Base-by-base conservation (phyloP, 2,113 vertebrate genomes). In the Coryphaenoides rupestris region DNA sequence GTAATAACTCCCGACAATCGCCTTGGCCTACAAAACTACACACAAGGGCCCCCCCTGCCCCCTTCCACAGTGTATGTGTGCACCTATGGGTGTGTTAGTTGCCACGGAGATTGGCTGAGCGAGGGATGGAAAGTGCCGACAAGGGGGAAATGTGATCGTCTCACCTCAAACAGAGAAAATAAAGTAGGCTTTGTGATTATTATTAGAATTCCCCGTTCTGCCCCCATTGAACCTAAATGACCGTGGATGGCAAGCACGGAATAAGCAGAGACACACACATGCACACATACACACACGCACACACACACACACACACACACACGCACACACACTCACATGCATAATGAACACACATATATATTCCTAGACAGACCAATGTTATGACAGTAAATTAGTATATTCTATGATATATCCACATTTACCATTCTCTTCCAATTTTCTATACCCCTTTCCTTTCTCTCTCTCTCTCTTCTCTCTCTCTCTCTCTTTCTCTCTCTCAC, bases 171-270 rank as follows among this genome's bases (percentile, higher is more conserved):
- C 75, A 75, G 75, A 74, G 77, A 82, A 82, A 82, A 82, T 80
- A 86, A 84, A 84, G 66, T 79, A 70, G 81, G 62, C 72, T 86
- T 76, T 78, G 75, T 75, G 80, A 75, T 83, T 77, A 79, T 85
- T 81, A 79, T 76, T 80, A 72, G 72, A 75, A 78, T 74, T 74
- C 75, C 71, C 75, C 28, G 61, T 63, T 72, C 70, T 63, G 33
- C 65, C 59, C 54, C 72, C 63, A 56, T 62, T 50, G 21, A 72
- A 57, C 50, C 68, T 73, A 64, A 82, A 71, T 72, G 65, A 81
- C 60, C 7, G 2, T 55, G 58, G 21, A 49, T 1, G 33, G 23
- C 49, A 49, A 16, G 23, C 12, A 28, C 16, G 55, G 22, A 16
- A 14, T 14, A 17, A 21, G 15, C 21, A 21, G n/a, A 55, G n/a